Conservation (phyloP, 2,113 vertebrate genomes). For the Anoura caudifer region DNA sequence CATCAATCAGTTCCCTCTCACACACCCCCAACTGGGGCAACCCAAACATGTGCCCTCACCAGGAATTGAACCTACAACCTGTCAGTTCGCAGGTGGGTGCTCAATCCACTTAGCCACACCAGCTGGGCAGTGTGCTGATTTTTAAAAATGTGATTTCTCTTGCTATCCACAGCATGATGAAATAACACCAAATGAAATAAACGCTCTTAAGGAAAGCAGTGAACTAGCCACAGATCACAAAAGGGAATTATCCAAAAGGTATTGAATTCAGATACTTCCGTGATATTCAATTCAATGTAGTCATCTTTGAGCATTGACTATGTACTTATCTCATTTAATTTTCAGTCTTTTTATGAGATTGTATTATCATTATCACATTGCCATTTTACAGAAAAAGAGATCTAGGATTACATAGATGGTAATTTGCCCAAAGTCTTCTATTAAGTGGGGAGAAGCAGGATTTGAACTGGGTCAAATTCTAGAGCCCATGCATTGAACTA, state of each 20-base stretch:
- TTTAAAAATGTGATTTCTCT: not conserved
- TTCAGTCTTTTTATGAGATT: not conserved
- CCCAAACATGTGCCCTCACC: too few relatives aligned
- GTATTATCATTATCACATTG: not conserved
- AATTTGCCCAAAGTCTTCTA: not conserved
- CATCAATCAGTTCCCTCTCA: too few relatives aligned
- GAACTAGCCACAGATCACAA: not conserved
- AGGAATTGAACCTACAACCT: too few relatives aligned
- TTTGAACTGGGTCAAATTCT: not conserved
- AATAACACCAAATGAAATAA: not conserved
- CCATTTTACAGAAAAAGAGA: conserved; percentile 1
- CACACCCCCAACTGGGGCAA: too few relatives aligned
- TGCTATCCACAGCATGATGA: conserved; percentile 19
- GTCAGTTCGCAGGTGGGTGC: too few relatives aligned
- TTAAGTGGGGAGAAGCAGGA: not conserved
- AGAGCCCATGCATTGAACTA: not conserved
- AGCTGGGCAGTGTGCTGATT: not conserved
- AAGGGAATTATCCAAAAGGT: conserved; percentile 68
- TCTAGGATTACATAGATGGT: not conserved
- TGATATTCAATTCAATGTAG: not conserved
- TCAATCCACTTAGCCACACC: too few relatives aligned
- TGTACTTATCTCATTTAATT: conserved; percentile 29
- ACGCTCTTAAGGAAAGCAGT: rapidly evolving
- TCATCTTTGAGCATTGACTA: not conserved
- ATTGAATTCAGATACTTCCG: not conserved